A percentile compares a stretch with the other conserved stretches of the same genome.
Evolutionary conservation across 2,888 invertebrate genomes (phyloP).

Genomic region (Apodemia zela): DNA sequence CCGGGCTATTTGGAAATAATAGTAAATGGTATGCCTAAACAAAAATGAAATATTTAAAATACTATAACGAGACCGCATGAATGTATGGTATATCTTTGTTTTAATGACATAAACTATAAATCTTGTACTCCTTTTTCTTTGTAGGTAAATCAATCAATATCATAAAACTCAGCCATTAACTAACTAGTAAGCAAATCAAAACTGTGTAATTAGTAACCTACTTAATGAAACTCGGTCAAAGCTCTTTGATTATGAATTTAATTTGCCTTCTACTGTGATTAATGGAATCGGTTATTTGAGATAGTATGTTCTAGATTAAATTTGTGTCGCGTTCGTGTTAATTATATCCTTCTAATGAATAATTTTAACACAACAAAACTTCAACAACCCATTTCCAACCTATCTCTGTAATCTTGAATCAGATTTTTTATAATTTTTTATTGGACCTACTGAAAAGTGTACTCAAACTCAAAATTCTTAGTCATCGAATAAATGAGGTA

Average conservation of each 20-base stretch:
- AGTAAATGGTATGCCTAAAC: too few species aligned
- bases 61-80: too few species aligned
- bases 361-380: neutral
- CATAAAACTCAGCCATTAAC: neutral
- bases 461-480: too few species aligned
- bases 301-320: slow-evolving; percentile 5
- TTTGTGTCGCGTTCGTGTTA: neutral
- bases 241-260: slow-evolving; percentile 13
- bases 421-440: too few species aligned
- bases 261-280: neutral
- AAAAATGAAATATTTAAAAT: too few species aligned
- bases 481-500: too few species aligned
- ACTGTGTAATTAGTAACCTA: slow-evolving; percentile 2
- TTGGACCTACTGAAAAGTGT: too few species aligned
- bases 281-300: slow-evolving; percentile 1
- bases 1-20: too few species aligned
- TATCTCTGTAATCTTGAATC: too few species aligned
- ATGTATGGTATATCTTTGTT: too few species aligned
- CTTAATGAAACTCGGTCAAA: slow-evolving; percentile 10
- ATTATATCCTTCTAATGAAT: neutral
- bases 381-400: too few species aligned
- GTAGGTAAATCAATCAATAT: neutral
- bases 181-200: neutral
- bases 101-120: neutral
- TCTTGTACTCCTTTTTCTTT: neutral